Conservation (phyloP, 2,113 vertebrate genomes). For the Junco hyemalis region DNA sequence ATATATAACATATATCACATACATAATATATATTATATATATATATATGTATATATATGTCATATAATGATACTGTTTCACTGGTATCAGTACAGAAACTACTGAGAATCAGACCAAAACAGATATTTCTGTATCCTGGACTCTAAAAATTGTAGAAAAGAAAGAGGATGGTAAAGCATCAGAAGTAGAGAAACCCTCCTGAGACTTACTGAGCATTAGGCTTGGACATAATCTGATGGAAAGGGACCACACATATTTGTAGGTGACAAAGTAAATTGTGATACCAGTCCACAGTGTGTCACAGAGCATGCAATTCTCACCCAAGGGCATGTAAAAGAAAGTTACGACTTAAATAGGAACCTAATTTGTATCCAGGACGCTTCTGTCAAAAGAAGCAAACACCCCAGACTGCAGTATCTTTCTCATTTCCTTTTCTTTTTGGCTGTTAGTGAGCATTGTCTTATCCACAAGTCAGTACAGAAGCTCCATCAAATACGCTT, state of each 20-base stretch:
- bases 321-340: neutral
- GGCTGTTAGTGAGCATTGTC: accelerated
- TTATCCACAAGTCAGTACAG: neutral
- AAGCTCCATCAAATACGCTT: neutral
- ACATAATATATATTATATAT: no score
- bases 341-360: neutral
- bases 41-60: neutral
- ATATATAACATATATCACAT: neutral
- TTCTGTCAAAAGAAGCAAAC: neutral
- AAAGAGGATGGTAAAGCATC: neutral
- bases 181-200: neutral
- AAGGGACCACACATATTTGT: neutral
- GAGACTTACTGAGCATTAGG: neutral
- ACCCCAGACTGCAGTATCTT: neutral
- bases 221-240: neutral
- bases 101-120: neutral
- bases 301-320: neutral
- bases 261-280: neutral
- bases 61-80: neutral
- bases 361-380: neutral
- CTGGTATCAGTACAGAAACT: neutral
- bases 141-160: neutral
- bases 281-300: accelerated
- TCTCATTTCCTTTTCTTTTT: neutral
- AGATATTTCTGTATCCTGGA: neutral